Conservation (phyloP, 2,113 vertebrate genomes). For the Agelaius tricolor region DNA sequence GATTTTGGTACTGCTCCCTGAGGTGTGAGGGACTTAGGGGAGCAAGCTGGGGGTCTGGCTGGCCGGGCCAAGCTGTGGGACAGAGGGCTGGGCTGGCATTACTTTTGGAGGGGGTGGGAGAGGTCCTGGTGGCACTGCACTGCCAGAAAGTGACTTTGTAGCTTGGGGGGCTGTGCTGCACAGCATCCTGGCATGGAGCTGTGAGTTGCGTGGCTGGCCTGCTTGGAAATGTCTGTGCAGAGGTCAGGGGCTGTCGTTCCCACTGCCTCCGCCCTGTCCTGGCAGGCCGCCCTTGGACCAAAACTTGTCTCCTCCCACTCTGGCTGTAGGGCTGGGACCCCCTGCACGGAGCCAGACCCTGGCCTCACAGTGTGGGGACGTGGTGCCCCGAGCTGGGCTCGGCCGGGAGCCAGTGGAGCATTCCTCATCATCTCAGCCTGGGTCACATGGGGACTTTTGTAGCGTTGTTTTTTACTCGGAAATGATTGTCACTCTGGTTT, state of each 20-base stretch:
- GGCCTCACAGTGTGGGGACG: background rate
- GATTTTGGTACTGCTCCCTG: background rate
- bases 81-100: background rate
- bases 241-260: conserved; percentile 9
- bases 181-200: background rate
- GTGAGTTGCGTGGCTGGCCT: background rate
- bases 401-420: background rate
- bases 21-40: rapidly evolving
- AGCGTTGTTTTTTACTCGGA: conserved; percentile 25
- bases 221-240: conserved; percentile 13
- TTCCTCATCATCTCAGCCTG: conserved; percentile 60
- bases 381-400: background rate
- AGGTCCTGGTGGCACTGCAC: background rate
- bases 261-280: background rate
- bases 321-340: background rate
- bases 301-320: background rate
- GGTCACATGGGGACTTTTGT: conserved; percentile 24
- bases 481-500: conserved; percentile 1
- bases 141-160: background rate
- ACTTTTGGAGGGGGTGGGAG: background rate
- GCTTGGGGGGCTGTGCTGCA: rapidly evolving
- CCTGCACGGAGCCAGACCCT: background rate
- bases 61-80: background rate
- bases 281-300: background rate
- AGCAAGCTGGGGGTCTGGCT: background rate